phyloP scores from a whole-genome alignment of 2,888 invertebrate species.

The Zaprionus bogoriensis region DNA sequence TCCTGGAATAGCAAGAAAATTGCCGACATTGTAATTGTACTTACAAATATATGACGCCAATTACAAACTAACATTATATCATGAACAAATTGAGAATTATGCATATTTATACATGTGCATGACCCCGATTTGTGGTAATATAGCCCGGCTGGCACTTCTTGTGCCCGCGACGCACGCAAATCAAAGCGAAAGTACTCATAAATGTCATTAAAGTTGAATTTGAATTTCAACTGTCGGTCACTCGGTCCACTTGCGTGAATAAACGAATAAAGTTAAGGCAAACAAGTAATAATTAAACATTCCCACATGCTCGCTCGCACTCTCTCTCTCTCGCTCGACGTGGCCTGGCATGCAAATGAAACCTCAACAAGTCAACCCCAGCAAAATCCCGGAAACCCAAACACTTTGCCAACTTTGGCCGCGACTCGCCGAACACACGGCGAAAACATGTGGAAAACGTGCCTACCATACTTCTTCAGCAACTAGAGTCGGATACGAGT shows the following conservation, averaged over 20 bases:
- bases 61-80: neutral
- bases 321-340: neutral
- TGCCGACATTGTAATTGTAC: neutral
- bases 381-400: slow-evolving; percentile 61
- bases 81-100: neutral
- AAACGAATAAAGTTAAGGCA: slow-evolving; percentile 45
- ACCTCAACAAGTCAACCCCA: slow-evolving; percentile 73
- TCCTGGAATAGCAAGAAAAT: neutral
- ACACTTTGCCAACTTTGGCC: slow-evolving; percentile 43
- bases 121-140: slow-evolving; percentile 21
- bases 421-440: slow-evolving; percentile 4
- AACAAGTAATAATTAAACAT: slow-evolving; percentile 69
- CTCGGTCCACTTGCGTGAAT: slow-evolving; percentile 48
- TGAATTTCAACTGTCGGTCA: slow-evolving; percentile 42
- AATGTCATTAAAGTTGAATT: slow-evolving; percentile 48
- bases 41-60: neutral
- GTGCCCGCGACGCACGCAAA: slow-evolving; percentile 42
- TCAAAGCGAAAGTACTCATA: slow-evolving; percentile 51
- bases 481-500: slow-evolving; percentile 14
- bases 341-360: slow-evolving; percentile 67
- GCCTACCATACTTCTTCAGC: slow-evolving; percentile 6
- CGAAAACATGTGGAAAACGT: slow-evolving; percentile 16
- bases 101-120: slow-evolving; percentile 12
- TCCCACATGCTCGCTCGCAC: slow-evolving; percentile 17
- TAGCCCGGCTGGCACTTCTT: slow-evolving; percentile 16